Percentiles rank a stretch among this genome's conserved stretches.
These are phyloP conservation scores for Candoia aspera DNA, from an alignment of 2,113 vertebrate species.

Conservation along the genomic window DNA sequence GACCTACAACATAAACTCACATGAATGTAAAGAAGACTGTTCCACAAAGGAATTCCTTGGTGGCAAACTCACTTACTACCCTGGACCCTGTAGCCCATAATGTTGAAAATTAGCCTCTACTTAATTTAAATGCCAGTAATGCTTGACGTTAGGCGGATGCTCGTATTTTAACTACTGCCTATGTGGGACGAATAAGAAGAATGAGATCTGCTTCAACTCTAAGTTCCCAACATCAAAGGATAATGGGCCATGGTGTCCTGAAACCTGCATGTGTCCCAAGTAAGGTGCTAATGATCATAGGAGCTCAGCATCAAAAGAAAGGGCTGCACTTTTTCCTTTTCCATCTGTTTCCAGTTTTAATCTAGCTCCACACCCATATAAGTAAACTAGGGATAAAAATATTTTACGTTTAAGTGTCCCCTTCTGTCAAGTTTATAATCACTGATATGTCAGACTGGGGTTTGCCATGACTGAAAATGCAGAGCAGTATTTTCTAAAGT, in stretches of 20 bases:
- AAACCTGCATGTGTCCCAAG: neutral
- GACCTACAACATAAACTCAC: neutral
- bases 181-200: neutral
- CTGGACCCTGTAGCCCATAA: neutral
- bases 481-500: neutral
- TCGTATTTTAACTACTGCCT: neutral
- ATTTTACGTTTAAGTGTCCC: neutral
- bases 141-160: neutral
- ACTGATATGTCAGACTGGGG: neutral
- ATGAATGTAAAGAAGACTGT: neutral
- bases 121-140: neutral
- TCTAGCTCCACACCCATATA: neutral
- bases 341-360: neutral
- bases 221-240: neutral
- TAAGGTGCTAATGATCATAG: neutral
- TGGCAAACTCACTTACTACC: neutral
- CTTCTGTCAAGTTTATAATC: neutral
- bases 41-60: neutral
- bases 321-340: neutral
- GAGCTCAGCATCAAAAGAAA: slow-evolving; percentile 7
- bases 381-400: neutral
- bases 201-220: neutral
- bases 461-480: slow-evolving; percentile 6
- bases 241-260: neutral
- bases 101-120: neutral